Conservation (phyloP, 1,140 invertebrate genomes). For the Drosophila lini region DNA sequence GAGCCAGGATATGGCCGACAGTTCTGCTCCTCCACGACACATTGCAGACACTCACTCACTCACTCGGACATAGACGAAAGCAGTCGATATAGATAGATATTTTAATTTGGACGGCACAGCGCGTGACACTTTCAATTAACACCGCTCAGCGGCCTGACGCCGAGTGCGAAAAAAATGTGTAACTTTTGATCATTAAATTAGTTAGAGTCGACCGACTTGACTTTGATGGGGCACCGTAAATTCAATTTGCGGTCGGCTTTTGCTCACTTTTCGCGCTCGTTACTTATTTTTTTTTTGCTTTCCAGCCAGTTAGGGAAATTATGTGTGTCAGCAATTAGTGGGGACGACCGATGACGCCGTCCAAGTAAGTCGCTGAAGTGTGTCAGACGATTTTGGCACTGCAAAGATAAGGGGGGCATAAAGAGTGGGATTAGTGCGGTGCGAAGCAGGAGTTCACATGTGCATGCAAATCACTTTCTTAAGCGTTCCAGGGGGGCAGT, state of each 20-base stretch:
- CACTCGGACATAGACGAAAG: slow-evolving; percentile 42
- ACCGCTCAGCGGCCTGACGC: slow-evolving; percentile 42
- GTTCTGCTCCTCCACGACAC: slow-evolving; percentile 54
- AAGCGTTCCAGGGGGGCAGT: slow-evolving; percentile 1
- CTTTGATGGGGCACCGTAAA: slow-evolving; percentile 50
- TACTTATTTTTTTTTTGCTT: slow-evolving; percentile 4
- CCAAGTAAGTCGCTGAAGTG: slow-evolving; percentile 36
- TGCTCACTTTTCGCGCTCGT: slow-evolving; percentile 32
- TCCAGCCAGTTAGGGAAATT: slow-evolving; percentile 56
- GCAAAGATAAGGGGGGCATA: slow-evolving; percentile 46
- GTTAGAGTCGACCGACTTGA: slow-evolving; percentile 59
- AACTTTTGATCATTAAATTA: slow-evolving; percentile 64
- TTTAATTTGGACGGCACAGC: slow-evolving; percentile 50
- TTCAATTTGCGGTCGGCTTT: slow-evolving; percentile 65
- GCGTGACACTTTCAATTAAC: slow-evolving; percentile 66
- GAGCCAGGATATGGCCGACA: slow-evolving; percentile 40
- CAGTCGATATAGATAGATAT: slow-evolving; percentile 22
- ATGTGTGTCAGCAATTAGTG: slow-evolving; percentile 72
- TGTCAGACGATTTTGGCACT: slow-evolving; percentile 55
- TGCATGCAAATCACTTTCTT: slow-evolving; percentile 33
- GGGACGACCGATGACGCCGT: slow-evolving; percentile 22
- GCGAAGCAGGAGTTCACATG: slow-evolving; percentile 18
- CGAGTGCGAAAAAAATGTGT: slow-evolving; percentile 51
- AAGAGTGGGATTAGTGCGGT: slow-evolving; percentile 23
- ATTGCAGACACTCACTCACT: slow-evolving; percentile 32